Evolutionary conservation across 2,113 vertebrate species (phyloP).

Genomic region (Campylomormyrus tamandua): DNA sequence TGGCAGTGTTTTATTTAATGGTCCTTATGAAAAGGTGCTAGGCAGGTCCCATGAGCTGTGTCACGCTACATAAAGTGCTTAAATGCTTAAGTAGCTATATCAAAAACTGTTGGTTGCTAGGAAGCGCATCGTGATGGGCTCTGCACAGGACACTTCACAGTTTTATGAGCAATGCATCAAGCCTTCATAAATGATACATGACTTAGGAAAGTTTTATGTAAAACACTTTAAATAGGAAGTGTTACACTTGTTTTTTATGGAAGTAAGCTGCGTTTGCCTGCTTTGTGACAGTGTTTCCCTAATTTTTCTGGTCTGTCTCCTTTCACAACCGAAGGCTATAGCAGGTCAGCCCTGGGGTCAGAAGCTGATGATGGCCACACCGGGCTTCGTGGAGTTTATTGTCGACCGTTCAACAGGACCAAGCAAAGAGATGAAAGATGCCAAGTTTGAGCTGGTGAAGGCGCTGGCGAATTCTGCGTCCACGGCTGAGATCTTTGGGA

Average conservation of each 20-base stretch:
- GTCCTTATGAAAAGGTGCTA: not conserved
- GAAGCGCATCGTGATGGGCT: not conserved
- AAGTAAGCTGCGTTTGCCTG: not conserved
- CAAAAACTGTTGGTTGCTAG: not conserved
- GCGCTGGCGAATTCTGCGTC: slow-evolving; percentile 74
- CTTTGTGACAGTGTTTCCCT: not conserved
- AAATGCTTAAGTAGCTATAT: not conserved
- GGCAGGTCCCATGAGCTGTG: not conserved
- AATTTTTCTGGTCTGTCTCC: not conserved
- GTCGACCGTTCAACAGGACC: slow-evolving; percentile 80
- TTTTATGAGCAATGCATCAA: not conserved
- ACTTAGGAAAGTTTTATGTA: not conserved
- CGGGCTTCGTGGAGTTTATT: slow-evolving; percentile 88
- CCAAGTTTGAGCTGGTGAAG: slow-evolving; percentile 87
- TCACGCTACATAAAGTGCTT: not conserved
- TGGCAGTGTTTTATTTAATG: not conserved
- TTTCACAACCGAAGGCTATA: slow-evolving; percentile 63
- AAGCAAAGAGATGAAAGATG: slow-evolving; percentile 85
- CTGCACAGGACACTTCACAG: not conserved
- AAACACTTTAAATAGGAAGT: not conserved
- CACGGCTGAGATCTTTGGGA: slow-evolving; percentile 72
- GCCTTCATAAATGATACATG: not conserved
- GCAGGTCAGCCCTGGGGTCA: slow-evolving; percentile 87
- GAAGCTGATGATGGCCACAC: slow-evolving; percentile 77
- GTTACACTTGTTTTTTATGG: not conserved